Percentiles rank a stretch among this genome's conserved stretches.
Evolutionary conservation across 2,888 invertebrate species (phyloP).

Genomic region (Agelastica alni): DNA sequence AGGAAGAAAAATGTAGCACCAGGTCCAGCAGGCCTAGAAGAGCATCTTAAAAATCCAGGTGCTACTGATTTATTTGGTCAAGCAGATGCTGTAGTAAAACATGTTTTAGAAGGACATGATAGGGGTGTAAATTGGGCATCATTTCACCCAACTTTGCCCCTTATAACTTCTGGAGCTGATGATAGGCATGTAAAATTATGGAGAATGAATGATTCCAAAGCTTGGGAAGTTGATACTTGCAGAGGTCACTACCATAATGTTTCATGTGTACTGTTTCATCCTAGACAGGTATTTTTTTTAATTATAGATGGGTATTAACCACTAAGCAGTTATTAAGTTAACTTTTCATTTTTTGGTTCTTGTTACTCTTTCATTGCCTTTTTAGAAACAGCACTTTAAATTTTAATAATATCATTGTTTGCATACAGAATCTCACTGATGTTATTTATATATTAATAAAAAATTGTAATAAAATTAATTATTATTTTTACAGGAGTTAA

Average conservation of each 20-base stretch:
- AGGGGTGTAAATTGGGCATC: constrained; percentile 99
- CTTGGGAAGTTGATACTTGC: constrained; percentile 98
- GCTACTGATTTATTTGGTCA: constrained; percentile 94
- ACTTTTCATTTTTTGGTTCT: too few relatives aligned
- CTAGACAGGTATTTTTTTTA: constrained; percentile 59
- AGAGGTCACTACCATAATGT: constrained; percentile 99
- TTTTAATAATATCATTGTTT: too few relatives aligned
- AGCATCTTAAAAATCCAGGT: constrained; percentile 81
- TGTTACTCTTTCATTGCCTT: too few relatives aligned
- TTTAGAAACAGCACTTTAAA: too few relatives aligned
- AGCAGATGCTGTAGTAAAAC: constrained; percentile 91
- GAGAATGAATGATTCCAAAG: constrained; percentile 98
- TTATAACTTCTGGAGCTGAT: constrained; percentile 91
- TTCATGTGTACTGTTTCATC: constrained; percentile 96
- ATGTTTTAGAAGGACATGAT: constrained; percentile 91
- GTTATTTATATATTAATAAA: too few relatives aligned
- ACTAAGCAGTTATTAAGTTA: too few relatives aligned
- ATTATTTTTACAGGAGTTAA: constrained; percentile 74
- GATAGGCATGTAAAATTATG: constrained; percentile 97
- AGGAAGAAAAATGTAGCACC: constrained; percentile 98
- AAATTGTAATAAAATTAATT: too few relatives aligned
- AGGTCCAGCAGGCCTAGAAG: constrained; percentile 88
- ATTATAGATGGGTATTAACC: too few relatives aligned
- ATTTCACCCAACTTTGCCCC: constrained; percentile 91
- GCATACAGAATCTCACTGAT: too few relatives aligned